A percentile compares a stretch with the other conserved stretches of the same genome.
Conservation (phyloP, 23 tunicate species). For the Ciona savignyi region DNA sequence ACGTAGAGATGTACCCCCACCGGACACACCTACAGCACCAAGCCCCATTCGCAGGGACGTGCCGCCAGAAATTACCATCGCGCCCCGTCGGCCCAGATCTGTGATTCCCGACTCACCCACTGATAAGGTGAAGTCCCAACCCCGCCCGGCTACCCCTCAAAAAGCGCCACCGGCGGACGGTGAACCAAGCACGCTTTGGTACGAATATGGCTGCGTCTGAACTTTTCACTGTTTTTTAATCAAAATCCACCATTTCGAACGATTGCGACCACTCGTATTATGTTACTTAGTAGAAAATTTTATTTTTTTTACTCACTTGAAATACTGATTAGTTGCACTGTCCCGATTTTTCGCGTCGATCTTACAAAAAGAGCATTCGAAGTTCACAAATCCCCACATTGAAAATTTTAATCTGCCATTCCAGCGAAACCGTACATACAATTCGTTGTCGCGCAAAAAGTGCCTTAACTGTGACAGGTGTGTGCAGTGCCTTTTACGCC, state of each 20-base stretch:
- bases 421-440: too few relatives aligned
- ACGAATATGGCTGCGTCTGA: constrained; percentile 86
- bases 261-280: not conserved
- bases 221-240: not conserved
- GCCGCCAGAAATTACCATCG: constrained; percentile 35
- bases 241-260: not conserved
- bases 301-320: not conserved
- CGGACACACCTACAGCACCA: constrained; percentile 33
- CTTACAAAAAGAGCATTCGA: too few relatives aligned
- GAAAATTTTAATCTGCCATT: too few relatives aligned
- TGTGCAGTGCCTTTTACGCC: not conserved
- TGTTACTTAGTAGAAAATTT: not conserved
- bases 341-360: too few relatives aligned
- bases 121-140: not conserved
- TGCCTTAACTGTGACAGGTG: too few relatives aligned
- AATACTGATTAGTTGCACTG: not conserved
- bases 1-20: constrained; percentile 64
- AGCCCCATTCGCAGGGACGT: constrained; percentile 81
- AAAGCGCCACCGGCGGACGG: constrained; percentile 30
- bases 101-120: constrained; percentile 3
- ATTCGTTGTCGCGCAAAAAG: too few relatives aligned
- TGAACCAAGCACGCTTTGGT: constrained; percentile 81
- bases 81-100: not conserved
- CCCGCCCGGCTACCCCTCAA: constrained; percentile 47
- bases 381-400: too few relatives aligned